Conservation (phyloP, 2,113 vertebrate genomes). For the Piaya cayana region DNA sequence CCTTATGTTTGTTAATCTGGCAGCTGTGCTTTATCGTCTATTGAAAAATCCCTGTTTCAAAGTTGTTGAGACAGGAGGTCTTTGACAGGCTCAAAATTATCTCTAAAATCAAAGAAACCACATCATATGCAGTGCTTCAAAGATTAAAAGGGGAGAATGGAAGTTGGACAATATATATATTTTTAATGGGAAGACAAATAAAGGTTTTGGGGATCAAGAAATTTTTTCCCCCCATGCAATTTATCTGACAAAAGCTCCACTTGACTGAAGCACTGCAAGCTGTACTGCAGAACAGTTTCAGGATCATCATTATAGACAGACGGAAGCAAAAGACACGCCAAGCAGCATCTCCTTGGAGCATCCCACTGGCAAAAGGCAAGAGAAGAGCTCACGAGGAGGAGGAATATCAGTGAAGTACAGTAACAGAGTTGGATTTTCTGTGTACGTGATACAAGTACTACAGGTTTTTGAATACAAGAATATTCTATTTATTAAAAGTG, state of each 20-base stretch:
- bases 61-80: constrained; percentile 39
- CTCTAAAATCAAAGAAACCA: constrained; percentile 37
- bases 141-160: not conserved
- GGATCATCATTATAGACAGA: not conserved
- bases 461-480: not conserved
- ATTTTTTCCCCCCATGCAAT: not conserved
- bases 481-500: not conserved
- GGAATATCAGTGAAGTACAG: not conserved
- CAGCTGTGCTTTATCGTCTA: constrained; percentile 44
- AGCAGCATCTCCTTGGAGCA: not conserved
- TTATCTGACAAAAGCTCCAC: not conserved
- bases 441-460: not conserved
- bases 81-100: constrained; percentile 47
- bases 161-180: not conserved
- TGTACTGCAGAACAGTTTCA: not conserved
- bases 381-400: not conserved
- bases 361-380: not conserved
- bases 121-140: not conserved
- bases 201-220: not conserved
- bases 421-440: not conserved
- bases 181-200: not conserved
- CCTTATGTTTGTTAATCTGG: constrained; percentile 3
- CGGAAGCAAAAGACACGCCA: not conserved
- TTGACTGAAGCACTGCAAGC: not conserved
- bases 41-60: constrained; percentile 36